Base-by-base conservation (phyloP, 2,888 invertebrate genomes). In the Drosophila emarginata region DNA sequence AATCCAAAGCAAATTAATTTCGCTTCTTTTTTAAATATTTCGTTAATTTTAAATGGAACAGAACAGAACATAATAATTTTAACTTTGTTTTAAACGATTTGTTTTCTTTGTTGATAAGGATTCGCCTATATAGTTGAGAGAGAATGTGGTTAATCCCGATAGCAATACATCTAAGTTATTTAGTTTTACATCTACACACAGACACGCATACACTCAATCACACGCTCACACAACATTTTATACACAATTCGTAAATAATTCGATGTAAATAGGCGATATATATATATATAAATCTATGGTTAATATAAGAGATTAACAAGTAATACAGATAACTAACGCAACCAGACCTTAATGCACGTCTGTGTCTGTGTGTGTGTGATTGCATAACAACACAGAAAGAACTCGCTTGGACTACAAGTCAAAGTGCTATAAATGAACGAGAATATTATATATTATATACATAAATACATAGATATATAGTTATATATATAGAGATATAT, bases 341-440 rank as follows among this genome's bases (percentile, higher is more conserved):
- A 6, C 4, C 63, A 59, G 32, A 23, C 45, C 32, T 50, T 12
- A n/a, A 2, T 36, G 32, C 6, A n/a, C 4, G 32, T 58, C 52
- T 61, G 67, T 45, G 18, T 45, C 36, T 60, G 67, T 28, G 67
- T 52, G 32, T 14, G 68, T 52, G 69, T 51, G 62, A 39, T 69
- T 70, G 26, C 14, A 59, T 32, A 39, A 6, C 45, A 60, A 45
- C 12, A 32, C 51, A 67, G 51, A 61, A 37, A 32, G 32, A 61
- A 58, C 32, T 57, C 86, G 77, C 84, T 86, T 80, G 62, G 84
- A 77, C 81, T 82, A 66, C 67, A 82, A 82, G 81, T 61, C 80
- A 74, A 76, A 76, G 83, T 86, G 74, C 63, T 72, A 74, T 53
- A 39, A 74, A 69, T 78, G 68, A 82, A 70, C 18, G 45, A 57